A percentile compares a stretch with the other conserved stretches of the same genome.
phyloP scores from a whole-genome alignment of 2,797 vertebrate genomes.

The Poecilia gillii region DNA sequence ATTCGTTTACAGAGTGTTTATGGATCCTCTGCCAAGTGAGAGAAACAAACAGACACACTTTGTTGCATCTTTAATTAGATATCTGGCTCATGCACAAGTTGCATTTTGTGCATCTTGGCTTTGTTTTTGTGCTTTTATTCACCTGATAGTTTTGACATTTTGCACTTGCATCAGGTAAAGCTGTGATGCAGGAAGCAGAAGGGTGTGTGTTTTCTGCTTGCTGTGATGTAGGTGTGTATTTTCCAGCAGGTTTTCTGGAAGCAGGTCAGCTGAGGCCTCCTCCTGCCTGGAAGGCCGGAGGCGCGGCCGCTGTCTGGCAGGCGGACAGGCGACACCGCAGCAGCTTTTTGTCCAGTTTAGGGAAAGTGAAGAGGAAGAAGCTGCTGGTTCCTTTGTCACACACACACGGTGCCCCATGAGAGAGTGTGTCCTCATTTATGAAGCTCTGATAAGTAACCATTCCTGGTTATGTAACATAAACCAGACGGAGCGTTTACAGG shows the following conservation, averaged over 20 bases:
- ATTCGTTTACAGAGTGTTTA: not conserved
- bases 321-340: not conserved
- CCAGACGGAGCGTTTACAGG: not conserved
- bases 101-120: not conserved
- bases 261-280: not conserved
- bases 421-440: slow-evolving; percentile 12
- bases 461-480: slow-evolving; percentile 13
- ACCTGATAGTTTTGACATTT: not conserved
- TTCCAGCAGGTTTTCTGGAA: slow-evolving; percentile 4
- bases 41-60: not conserved
- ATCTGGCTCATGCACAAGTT: not conserved
- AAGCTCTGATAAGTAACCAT: slow-evolving; percentile 12
- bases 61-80: not conserved
- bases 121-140: not conserved
- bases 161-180: not conserved
- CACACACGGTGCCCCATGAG: not conserved
- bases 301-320: not conserved
- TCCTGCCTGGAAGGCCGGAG: slow-evolving; percentile 11
- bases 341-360: slow-evolving; percentile 5
- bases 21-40: too few relatives aligned
- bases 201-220: not conserved
- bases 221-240: not conserved
- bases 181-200: not conserved
- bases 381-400: slow-evolving; percentile 8
- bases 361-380: slow-evolving; percentile 14